Evolutionary conservation across 37 sponge, comb jelly and placozoan genomes (phyloP).

Genomic region (Petrosia ficiformis): DNA sequence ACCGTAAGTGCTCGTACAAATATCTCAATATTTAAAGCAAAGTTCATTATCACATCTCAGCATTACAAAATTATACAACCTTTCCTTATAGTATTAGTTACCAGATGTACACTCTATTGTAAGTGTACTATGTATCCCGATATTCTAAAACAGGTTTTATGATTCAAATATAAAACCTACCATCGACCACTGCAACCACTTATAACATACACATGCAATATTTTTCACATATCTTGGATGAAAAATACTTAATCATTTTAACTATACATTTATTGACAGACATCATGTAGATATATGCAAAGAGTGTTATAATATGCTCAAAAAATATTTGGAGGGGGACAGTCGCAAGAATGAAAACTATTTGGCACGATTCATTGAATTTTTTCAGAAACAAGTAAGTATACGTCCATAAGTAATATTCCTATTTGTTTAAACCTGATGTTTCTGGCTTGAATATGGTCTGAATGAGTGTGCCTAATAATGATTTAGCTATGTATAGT

Average conservation of each 20-base stretch:
- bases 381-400: constrained; percentile 37
- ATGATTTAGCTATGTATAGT: neutral
- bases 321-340: constrained; percentile 50
- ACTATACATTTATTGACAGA: neutral
- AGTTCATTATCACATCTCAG: too few relatives aligned
- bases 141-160: too few relatives aligned
- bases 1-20: neutral
- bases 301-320: constrained; percentile 40
- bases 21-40: neutral
- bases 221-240: too few relatives aligned
- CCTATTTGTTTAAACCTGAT: neutral
- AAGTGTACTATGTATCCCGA: too few relatives aligned
- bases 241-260: neutral
- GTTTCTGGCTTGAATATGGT: neutral
- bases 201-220: too few relatives aligned
- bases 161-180: too few relatives aligned
- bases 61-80: too few relatives aligned
- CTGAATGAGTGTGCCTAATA: neutral
- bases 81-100: too few relatives aligned
- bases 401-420: too few relatives aligned
- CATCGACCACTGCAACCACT: too few relatives aligned
- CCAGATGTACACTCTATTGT: too few relatives aligned
- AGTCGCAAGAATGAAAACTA: constrained; percentile 78
- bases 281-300: constrained; percentile 9
- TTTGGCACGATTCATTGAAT: constrained; percentile 47